Conservation (phyloP, 2,888 invertebrate genomes). For the Pedicia rivosa region DNA sequence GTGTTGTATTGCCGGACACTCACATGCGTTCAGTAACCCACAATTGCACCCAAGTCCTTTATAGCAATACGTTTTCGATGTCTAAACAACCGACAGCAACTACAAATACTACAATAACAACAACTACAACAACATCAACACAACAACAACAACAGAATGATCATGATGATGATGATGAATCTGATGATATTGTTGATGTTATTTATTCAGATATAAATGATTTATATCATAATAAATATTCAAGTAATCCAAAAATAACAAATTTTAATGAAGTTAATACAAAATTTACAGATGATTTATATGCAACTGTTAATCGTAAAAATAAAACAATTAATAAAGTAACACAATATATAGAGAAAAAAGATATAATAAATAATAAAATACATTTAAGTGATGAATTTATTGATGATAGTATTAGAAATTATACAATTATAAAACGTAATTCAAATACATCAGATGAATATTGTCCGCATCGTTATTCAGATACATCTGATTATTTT, state of each 20-base stretch:
- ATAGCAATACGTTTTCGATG: constrained; percentile 34
- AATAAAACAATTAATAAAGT: constrained; percentile 16
- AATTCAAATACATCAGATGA: constrained; percentile 4
- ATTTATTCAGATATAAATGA: constrained; percentile 31
- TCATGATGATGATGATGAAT: constrained; percentile 6
- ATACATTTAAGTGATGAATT: constrained; percentile 31
- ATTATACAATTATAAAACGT: constrained; percentile 23
- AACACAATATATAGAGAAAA: background rate
- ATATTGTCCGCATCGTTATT: constrained; percentile 6
- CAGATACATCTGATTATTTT: constrained; percentile 7
- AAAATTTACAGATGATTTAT: constrained; percentile 25
- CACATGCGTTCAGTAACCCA: constrained; percentile 10
- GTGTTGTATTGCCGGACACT: constrained; percentile 25
- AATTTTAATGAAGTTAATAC: constrained; percentile 12
- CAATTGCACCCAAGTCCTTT: constrained; percentile 28
- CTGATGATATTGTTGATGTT: constrained; percentile 23
- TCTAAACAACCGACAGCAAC: constrained; percentile 24
- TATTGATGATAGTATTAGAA: constrained; percentile 28
- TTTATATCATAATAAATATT: constrained; percentile 27
- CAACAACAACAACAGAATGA: constrained; percentile 28
- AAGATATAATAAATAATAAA: constrained; percentile 11
- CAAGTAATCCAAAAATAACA: too few relatives aligned
- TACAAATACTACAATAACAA: background rate
- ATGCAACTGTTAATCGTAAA: constrained; percentile 31
- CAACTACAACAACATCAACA: constrained; percentile 17